A percentile compares a stretch with the other conserved stretches of the same genome.
phyloP scores from a whole-genome alignment of 2,113 vertebrate genomes.

The Arenaria interpres region DNA sequence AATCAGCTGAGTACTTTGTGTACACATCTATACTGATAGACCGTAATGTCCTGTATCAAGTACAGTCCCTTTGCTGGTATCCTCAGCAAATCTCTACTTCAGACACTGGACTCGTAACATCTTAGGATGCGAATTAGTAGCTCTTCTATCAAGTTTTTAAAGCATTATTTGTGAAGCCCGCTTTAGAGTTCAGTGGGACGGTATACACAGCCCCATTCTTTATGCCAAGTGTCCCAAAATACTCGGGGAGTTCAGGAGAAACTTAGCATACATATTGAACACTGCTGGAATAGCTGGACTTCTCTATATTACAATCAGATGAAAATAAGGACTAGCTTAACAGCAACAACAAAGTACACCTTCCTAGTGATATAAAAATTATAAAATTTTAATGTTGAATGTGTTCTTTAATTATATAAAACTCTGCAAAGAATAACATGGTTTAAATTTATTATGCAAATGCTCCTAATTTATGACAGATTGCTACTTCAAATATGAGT shows the following conservation, averaged over 20 bases:
- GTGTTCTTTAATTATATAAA: conserved; percentile 67
- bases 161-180: background rate
- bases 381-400: conserved; percentile 38
- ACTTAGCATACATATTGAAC: background rate
- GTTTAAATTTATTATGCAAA: conserved; percentile 76
- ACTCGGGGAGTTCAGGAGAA: background rate
- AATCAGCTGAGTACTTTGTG: background rate
- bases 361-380: conserved; percentile 39
- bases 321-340: conserved; percentile 46
- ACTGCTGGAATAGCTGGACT: conserved; percentile 9
- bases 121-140: background rate
- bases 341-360: conserved; percentile 58
- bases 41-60: background rate
- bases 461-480: conserved; percentile 77
- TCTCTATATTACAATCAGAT: background rate
- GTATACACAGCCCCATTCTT: background rate
- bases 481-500: conserved; percentile 76
- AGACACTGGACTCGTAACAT: background rate
- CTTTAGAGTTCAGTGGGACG: background rate
- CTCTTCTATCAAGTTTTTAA: background rate
- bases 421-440: conserved; percentile 69
- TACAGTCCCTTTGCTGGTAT: background rate
- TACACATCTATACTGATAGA: background rate
- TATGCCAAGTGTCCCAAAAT: conserved; percentile 1
- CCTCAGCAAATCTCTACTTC: background rate